These are phyloP conservation scores for Ascaphus truei DNA, from an alignment of 2,113 vertebrate genomes.

Conservation along the genomic window DNA sequence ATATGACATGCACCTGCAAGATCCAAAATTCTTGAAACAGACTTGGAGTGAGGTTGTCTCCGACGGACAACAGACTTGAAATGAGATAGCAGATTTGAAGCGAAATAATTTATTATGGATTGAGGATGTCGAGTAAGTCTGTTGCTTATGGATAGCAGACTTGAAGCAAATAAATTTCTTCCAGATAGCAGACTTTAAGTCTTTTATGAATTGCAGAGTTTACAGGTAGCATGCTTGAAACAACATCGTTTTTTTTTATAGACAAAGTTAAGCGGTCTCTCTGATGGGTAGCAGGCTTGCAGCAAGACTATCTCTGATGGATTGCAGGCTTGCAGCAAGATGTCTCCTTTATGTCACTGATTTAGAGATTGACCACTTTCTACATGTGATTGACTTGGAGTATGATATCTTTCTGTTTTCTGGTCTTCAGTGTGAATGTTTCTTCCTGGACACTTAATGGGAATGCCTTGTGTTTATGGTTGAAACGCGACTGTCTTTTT, in stretches of 20 bases:
- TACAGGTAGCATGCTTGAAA: too few relatives aligned
- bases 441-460: background rate
- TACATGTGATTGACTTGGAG: background rate
- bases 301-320: constrained; percentile 61
- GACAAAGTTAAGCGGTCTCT: too few relatives aligned
- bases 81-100: too few relatives aligned
- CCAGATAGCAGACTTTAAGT: too few relatives aligned
- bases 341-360: constrained; percentile 36
- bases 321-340: constrained; percentile 61
- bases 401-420: background rate
- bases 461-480: background rate
- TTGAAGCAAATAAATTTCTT: too few relatives aligned
- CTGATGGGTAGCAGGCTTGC: constrained; percentile 48
- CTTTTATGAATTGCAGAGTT: too few relatives aligned
- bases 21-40: too few relatives aligned
- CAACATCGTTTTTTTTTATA: too few relatives aligned
- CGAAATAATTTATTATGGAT: too few relatives aligned
- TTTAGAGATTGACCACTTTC: constrained; percentile 6
- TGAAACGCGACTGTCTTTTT: background rate
- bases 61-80: constrained; percentile 51
- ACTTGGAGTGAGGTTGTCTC: constrained; percentile 57
- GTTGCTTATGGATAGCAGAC: too few relatives aligned
- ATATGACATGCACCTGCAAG: too few relatives aligned
- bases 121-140: too few relatives aligned
- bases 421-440: background rate